Base-by-base conservation (phyloP, 2,797 vertebrate species). In the Danio jaintianensis region DNA sequence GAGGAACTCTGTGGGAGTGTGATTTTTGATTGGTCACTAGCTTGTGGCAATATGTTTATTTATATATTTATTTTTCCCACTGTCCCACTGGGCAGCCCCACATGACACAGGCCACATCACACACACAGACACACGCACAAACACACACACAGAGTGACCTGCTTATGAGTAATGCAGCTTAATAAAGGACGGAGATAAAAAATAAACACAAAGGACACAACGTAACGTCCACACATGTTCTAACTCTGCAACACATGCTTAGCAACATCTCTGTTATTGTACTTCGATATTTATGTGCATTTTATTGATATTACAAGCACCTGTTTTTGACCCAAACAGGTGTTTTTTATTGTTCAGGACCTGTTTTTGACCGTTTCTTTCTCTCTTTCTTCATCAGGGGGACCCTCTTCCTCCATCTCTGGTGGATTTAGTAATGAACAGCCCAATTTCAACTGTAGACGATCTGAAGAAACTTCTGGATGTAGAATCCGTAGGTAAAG, bases 401-500 rank as follows among this genome's bases (percentile, higher is more conserved):
- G 96, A 97, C 75, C 94, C 96, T 75, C 94, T 98, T 88, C 96
- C 96, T 0, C 89, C 92, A 83, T 95, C 96, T 77, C 92, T 98
- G 90, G 95, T 96, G 73, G 91, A 97, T 90, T 92, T 97, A 90
- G 93, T 98, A 91, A 93, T 93, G 85, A 93, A 91, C 89, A 93
- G 92, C 83, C 93, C 96, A 1, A 94, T 98, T 89, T 94, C 93
- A 75, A 96, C 96, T 75, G 94, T 97, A 75, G 94, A 95, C 7
- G 96, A 98, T 88, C 93, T 98, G 86, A 95, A 95, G 89, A 93
- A 90, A 50, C 93, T 97, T 89, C 94, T 97, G 89, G 94, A 86
- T 48, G 91, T 95, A 88, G 92, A 93, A 89, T 95, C 94, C 91
- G 92, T 94, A 96, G 97, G 97, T 98, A 96, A 95, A 91, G 91